phyloP scores from a whole-genome alignment of 2,797 vertebrate genomes.

The Acanthurus tractus region DNA sequence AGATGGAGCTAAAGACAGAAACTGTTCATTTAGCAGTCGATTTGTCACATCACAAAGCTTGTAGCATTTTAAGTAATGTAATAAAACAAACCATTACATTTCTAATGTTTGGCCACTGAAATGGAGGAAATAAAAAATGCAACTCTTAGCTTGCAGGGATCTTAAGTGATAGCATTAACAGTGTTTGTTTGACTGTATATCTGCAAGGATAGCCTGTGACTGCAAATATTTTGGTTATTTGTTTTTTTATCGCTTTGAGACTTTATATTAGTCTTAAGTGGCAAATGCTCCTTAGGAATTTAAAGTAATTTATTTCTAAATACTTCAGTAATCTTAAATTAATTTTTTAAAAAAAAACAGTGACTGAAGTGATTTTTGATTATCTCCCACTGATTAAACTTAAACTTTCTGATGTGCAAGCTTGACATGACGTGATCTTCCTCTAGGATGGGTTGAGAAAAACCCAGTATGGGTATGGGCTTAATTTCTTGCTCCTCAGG shows the following conservation, averaged over 20 bases:
- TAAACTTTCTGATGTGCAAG: not conserved
- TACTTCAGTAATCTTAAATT: too few species aligned
- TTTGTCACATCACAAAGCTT: too few species aligned
- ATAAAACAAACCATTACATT: too few species aligned
- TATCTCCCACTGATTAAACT: too few species aligned
- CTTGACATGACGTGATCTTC: slow-evolving; percentile 18
- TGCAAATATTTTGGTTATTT: slow-evolving; percentile 5
- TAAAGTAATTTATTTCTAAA: too few species aligned
- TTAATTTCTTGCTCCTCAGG: slow-evolving; percentile 19
- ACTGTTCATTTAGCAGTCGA: too few species aligned
- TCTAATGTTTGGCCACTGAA: not conserved
- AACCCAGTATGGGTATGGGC: slow-evolving; percentile 28
- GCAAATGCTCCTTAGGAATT: not conserved
- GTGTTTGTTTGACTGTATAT: not conserved
- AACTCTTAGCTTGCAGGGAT: not conserved
- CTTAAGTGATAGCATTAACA: not conserved
- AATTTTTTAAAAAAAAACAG: too few species aligned
- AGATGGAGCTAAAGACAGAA: too few species aligned
- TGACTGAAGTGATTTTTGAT: too few species aligned
- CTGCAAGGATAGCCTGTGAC: not conserved
- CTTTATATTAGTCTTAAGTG: not conserved
- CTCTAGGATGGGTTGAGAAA: slow-evolving; percentile 15
- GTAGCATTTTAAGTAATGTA: too few species aligned
- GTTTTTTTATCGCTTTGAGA: not conserved
- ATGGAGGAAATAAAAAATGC: slow-evolving; percentile 1